phyloP scores from a whole-genome alignment of 2,888 invertebrate species.

The Craniophora ligustri region DNA sequence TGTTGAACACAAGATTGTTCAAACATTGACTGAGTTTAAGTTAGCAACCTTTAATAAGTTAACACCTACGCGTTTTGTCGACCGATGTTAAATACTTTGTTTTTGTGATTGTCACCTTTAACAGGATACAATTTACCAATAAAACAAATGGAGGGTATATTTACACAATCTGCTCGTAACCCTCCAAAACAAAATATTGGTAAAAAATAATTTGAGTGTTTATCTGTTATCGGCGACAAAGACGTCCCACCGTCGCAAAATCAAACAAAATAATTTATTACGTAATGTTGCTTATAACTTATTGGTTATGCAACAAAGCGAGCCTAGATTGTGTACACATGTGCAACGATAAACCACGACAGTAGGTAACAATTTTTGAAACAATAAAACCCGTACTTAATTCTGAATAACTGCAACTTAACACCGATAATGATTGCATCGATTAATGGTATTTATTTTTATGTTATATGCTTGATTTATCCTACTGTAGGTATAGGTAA shows the following conservation, averaged over 20 bases:
- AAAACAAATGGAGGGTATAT: constrained; percentile 13
- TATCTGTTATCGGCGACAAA: constrained; percentile 17
- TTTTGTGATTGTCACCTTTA: constrained; percentile 9
- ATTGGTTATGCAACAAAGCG: constrained; percentile 52
- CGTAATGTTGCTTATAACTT: constrained; percentile 45
- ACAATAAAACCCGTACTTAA: constrained; percentile 18
- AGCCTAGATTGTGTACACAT: constrained; percentile 35
- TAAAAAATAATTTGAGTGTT: constrained; percentile 18
- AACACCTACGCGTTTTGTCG: constrained; percentile 14
- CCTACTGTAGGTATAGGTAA: no score
- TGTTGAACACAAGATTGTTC: background rate
- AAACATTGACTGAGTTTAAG: background rate
- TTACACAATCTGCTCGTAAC: constrained; percentile 17
- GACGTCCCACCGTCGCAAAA: constrained; percentile 25
- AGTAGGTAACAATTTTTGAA: constrained; percentile 11
- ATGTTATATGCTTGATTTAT: background rate
- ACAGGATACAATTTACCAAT: constrained; percentile 19
- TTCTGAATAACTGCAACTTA: constrained; percentile 9
- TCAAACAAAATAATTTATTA: constrained; percentile 43
- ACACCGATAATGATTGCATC: background rate
- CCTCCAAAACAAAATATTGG: constrained; percentile 3
- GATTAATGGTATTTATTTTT: constrained; percentile 5
- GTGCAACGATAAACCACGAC: constrained; percentile 54
- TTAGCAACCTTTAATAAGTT: constrained; percentile 13
- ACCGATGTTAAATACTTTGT: constrained; percentile 5